Base-by-base conservation (phyloP, 1,140 invertebrate species). In the Belonocnema kinseyi region DNA sequence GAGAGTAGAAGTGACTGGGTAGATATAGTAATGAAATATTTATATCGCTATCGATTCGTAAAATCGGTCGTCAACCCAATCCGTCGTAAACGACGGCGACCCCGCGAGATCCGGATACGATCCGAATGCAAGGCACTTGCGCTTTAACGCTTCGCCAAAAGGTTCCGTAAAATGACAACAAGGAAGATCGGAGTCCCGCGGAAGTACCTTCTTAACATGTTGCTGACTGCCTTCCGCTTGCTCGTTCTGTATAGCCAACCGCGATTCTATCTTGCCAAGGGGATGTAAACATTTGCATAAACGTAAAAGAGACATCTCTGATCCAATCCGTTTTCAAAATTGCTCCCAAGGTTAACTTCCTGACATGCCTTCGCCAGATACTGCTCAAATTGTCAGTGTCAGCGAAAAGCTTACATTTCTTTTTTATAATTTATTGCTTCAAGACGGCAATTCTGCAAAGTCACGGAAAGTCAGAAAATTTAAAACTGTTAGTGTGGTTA, bases 261-360 rank as follows among this genome's bases (percentile, higher is more conserved):
- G 40, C 33, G 26, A 66, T 66, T 66, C 61, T 66, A 66, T 66
- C 61, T 66, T 46, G 61, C 61, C 61, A 66, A 66, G 61, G 61
- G 33, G 61, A 66, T 66, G 61, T 83, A 82, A 83, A 87, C 85
- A 87, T 87, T 87, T 87, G 80, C 82, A 87, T 85, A 80, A 75
- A 56, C 78, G 80, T 85, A 81, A 87, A 86, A 83, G 72, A 74
- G 76, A 73, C 75, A 78, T 19, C 21, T 1, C 61, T 66, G 61
- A 66, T 66, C 61, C 13, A 40, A 66, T 66, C 61, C 61, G 33
- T 40, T 66, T 16, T 40, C 61, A 14, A 66, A 66, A 66, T 16
- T 13, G 61, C 61, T 66, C 26, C 61, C 26, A 40, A 66, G 61
- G 26, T 14, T 66, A n/a, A 66, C 26, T 66, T 66, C 33, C 61